phyloP scores from a whole-genome alignment of 2,888 invertebrate species.

The Hoplodrina blanda region DNA sequence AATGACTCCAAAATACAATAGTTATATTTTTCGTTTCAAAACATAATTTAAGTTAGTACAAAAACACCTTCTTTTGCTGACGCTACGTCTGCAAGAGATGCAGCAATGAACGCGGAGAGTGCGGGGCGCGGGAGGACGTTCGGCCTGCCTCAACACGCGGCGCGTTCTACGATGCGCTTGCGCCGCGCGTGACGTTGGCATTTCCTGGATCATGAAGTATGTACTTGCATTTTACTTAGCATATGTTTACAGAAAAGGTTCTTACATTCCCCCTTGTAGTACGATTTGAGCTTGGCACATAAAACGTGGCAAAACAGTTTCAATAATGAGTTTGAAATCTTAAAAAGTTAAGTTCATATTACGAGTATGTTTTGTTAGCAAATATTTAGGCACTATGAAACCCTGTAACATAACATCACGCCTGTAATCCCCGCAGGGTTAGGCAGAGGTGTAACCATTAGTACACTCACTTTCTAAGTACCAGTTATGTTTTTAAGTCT shows the following conservation, averaged over 20 bases:
- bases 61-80: conserved; percentile 66
- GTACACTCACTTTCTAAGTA: too few species aligned
- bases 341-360: not conserved
- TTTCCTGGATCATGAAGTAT: conserved; percentile 69
- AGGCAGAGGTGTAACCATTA: too few species aligned
- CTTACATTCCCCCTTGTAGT: not conserved
- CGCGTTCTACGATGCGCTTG: conserved; percentile 78
- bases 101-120: conserved; percentile 22
- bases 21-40: not conserved
- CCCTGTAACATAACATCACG: too few species aligned
- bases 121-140: conserved; percentile 71
- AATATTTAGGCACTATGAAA: too few species aligned
- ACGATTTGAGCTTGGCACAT: not conserved
- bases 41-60: not conserved
- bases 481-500: too few species aligned
- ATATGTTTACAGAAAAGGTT: conserved; percentile 3
- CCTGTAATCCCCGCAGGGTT: too few species aligned
- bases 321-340: not conserved
- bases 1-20: not conserved
- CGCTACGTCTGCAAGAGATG: conserved; percentile 69
- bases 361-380: not conserved
- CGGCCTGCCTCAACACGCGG: conserved; percentile 89
- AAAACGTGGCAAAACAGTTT: not conserved
- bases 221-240: conserved; percentile 35
- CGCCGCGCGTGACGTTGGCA: conserved; percentile 70